Percentiles rank a stretch among this genome's conserved stretches.
phyloP scores from a whole-genome alignment of 1,140 invertebrate genomes.

The Aphelinus atriplicis region DNA sequence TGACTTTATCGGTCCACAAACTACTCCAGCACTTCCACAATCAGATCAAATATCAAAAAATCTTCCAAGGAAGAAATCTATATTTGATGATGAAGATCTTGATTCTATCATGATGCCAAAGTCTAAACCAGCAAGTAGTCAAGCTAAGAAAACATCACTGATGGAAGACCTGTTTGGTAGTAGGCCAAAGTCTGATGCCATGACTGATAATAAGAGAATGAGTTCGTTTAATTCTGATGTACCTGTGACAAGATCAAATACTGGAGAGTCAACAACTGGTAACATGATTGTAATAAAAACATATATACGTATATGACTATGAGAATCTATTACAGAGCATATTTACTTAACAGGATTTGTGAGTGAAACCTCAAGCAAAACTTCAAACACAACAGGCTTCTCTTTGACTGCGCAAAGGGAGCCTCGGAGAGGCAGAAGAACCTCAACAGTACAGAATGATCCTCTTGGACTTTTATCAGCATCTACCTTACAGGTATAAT shows the following conservation, averaged over 20 bases:
- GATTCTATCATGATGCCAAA: constrained; percentile 12
- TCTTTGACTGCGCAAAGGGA: constrained; percentile 45
- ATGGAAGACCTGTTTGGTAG: constrained; percentile 55
- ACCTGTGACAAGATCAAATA: constrained; percentile 8
- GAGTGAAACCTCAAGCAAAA: constrained; percentile 29
- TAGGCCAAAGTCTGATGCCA: constrained; percentile 33
- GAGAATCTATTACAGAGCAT: background rate
- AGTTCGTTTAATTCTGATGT: constrained; percentile 7
- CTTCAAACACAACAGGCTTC: constrained; percentile 33
- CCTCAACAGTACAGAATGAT: constrained; percentile 46
- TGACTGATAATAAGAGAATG: constrained; percentile 25
- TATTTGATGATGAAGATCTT: constrained; percentile 34
- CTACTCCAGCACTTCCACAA: background rate
- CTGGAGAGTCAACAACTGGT: constrained; percentile 28
- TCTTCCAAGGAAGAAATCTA: constrained; percentile 32
- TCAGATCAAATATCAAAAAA: background rate
- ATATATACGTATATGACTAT: no score
- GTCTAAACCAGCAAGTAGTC: constrained; percentile 22
- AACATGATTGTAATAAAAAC: constrained; percentile 26
- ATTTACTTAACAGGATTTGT: constrained; percentile 30
- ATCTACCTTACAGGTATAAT: constrained; percentile 28
- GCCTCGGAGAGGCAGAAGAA: constrained; percentile 49
- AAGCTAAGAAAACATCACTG: constrained; percentile 40
- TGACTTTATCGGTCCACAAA: background rate
- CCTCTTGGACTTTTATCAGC: constrained; percentile 52